Conservation (phyloP, 2,888 invertebrate genomes). For the Lamellibrachia columna region DNA sequence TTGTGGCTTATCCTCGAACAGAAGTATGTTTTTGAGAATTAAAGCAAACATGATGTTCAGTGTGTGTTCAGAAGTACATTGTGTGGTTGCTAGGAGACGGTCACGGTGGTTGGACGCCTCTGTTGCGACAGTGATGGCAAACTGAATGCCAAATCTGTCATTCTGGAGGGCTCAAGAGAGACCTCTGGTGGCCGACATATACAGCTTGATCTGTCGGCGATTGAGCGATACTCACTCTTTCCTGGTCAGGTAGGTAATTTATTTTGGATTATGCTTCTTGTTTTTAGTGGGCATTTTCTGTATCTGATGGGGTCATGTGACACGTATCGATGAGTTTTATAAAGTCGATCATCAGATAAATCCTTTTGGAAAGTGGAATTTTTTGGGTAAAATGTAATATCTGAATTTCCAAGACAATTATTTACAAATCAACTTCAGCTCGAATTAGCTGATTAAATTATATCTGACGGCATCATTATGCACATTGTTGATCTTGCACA, state of each 20-base stretch:
- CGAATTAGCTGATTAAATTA: neutral
- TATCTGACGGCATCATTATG: conserved; percentile 16
- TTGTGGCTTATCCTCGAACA: no score
- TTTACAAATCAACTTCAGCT: neutral
- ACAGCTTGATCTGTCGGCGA: conserved; percentile 68
- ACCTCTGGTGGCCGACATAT: conserved; percentile 61
- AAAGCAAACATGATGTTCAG: neutral
- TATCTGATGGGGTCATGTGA: neutral
- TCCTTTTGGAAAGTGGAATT: conserved; percentile 13
- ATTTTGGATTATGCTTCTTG: neutral
- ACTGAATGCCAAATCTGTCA: conserved; percentile 76
- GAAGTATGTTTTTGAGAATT: no score
- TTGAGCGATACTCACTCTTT: conserved; percentile 76
- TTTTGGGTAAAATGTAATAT: neutral
- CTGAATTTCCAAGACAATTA: neutral
- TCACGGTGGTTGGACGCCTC: conserved; percentile 76
- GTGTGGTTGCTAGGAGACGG: conserved; percentile 54
- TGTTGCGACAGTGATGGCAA: conserved; percentile 80
- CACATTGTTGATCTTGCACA: neutral
- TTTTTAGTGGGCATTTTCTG: neutral
- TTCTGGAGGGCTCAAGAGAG: conserved; percentile 74
- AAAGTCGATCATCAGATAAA: neutral
- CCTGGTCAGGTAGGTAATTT: conserved; percentile 74
- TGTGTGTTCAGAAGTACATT: neutral
- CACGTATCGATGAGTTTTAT: neutral